Percentiles rank a stretch among this genome's conserved stretches.
These are phyloP conservation scores for Apeltes quadracus DNA, from an alignment of 2,113 vertebrate genomes.

Conservation along the genomic window DNA sequence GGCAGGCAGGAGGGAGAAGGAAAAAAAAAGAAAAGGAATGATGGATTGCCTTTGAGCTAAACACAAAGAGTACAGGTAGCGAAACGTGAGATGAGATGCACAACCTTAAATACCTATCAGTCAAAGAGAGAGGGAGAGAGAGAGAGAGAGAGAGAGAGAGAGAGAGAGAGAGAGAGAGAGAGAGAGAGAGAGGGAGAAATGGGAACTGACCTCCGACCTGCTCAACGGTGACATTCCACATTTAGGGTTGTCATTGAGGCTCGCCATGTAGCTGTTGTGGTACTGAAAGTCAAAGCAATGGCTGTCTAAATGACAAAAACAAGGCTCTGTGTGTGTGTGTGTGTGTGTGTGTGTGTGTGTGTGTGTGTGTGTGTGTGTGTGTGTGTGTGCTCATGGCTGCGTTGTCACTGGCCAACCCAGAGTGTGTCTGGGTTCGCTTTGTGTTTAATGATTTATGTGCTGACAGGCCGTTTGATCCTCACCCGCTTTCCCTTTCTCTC, in stretches of 20 bases:
- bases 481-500: slow-evolving; percentile 25
- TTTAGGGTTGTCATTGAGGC: background rate
- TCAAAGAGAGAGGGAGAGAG: slow-evolving; percentile 30
- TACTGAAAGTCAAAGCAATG: background rate
- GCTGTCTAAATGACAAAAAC: slow-evolving; percentile 30
- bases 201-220: background rate
- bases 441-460: slow-evolving; percentile 67
- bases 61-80: slow-evolving; percentile 45
- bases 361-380: no score
- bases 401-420: slow-evolving; percentile 26
- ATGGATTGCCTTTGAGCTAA: slow-evolving; percentile 48
- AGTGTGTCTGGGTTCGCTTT: no score
- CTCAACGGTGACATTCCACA: background rate
- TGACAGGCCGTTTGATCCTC: slow-evolving; percentile 55
- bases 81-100: slow-evolving; percentile 56
- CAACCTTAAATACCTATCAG: slow-evolving; percentile 62
- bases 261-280: background rate
- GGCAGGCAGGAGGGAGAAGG: background rate
- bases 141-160: background rate
- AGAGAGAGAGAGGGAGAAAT: background rate
- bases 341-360: no score
- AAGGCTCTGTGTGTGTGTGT: slow-evolving; percentile 11
- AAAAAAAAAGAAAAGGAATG: slow-evolving; percentile 9
- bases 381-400: slow-evolving; percentile 21
- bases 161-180: background rate